Conservation (phyloP, 2,888 invertebrate genomes). For the Drosophila parthenogenetica region DNA sequence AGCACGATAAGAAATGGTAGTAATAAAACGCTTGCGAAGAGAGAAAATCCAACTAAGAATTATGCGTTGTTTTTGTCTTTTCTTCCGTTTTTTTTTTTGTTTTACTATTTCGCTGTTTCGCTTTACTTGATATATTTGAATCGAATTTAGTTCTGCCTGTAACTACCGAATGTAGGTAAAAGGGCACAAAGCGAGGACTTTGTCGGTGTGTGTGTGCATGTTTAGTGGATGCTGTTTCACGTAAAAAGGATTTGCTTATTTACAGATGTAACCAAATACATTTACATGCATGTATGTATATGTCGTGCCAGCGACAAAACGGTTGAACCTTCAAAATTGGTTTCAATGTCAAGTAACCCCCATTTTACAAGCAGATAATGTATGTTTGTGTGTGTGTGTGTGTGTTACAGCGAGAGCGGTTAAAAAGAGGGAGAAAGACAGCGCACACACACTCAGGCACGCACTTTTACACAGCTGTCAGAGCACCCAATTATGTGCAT, state of each 20-base stretch:
- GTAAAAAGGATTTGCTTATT: neutral
- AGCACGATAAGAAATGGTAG: constrained; percentile 57
- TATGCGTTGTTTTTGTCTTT: constrained; percentile 29
- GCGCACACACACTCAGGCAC: constrained; percentile 27
- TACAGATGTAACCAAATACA: neutral
- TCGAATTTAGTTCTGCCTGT: constrained; percentile 32
- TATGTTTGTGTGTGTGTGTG: neutral
- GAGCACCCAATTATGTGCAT: constrained; percentile 42
- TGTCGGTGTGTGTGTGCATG: too few relatives aligned
- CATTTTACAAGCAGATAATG: constrained; percentile 56
- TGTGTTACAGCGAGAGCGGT: constrained; percentile 38
- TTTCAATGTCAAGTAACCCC: constrained; percentile 81
- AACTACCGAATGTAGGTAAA: constrained; percentile 73
- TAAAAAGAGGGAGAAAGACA: constrained; percentile 17
- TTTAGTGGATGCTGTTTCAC: constrained; percentile 1
- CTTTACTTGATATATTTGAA: constrained; percentile 26
- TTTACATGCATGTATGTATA: neutral
- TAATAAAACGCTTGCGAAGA: constrained; percentile 22
- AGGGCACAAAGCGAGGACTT: constrained; percentile 39
- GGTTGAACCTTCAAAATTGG: constrained; percentile 73
- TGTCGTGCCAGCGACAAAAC: constrained; percentile 11
- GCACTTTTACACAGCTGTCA: constrained; percentile 8
- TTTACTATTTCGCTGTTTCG: constrained; percentile 13
- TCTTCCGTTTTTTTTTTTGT: constrained; percentile 19
- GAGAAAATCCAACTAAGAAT: constrained; percentile 23